A percentile compares a stretch with the other conserved stretches of the same genome.
Evolutionary conservation across 2,113 vertebrate species (phyloP).

Genomic region (Petaurus breviceps): DNA sequence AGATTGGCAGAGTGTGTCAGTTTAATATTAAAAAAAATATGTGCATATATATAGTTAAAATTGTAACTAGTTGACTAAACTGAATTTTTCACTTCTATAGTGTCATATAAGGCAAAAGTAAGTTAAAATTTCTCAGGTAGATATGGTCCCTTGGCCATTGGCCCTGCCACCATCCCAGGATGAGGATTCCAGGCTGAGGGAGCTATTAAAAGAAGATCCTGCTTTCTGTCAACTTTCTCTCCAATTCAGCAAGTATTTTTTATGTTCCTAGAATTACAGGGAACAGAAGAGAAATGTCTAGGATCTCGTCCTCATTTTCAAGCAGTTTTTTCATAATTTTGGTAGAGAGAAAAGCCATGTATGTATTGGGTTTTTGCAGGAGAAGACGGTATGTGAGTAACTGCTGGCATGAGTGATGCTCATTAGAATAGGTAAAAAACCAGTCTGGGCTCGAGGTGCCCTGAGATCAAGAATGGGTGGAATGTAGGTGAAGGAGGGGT

Average conservation of each 20-base stretch:
- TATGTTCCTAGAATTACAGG: neutral
- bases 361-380: neutral
- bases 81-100: neutral
- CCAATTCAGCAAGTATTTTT: neutral
- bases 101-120: neutral
- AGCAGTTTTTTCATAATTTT: constrained; percentile 19
- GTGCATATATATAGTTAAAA: neutral
- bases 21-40: neutral
- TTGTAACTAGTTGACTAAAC: neutral
- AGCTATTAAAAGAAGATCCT: neutral
- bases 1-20: neutral
- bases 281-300: neutral
- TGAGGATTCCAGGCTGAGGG: neutral
- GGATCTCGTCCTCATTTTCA: neutral
- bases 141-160: neutral
- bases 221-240: neutral
- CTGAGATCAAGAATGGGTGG: neutral
- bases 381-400: neutral
- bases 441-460: neutral
- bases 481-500: neutral
- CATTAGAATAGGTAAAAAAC: neutral
- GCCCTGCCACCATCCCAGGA: neutral
- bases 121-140: too few species aligned
- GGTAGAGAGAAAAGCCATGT: neutral
- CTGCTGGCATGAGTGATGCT: constrained; percentile 3